Conservation (phyloP, 2,888 invertebrate genomes). For the Diadegma fenestrale region DNA sequence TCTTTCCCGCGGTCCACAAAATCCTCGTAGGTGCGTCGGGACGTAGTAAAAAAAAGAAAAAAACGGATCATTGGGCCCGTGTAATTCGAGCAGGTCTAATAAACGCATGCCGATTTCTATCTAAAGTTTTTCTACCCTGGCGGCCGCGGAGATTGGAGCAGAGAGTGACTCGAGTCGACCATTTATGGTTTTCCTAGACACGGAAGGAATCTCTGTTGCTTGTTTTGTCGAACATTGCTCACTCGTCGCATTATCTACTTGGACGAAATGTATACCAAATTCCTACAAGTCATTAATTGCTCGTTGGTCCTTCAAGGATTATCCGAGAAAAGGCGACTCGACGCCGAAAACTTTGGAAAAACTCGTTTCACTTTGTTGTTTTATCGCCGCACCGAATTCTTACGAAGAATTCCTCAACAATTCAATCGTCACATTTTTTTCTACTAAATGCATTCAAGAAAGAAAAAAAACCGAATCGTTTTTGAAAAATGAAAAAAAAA, state of each 20-base stretch:
- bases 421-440: not conserved
- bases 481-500: not conserved
- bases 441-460: not conserved
- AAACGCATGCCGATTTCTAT: slow-evolving; percentile 64
- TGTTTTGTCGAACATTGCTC: slow-evolving; percentile 38
- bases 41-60: slow-evolving; percentile 2
- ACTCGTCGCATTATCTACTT: slow-evolving; percentile 25
- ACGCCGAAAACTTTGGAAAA: slow-evolving; percentile 1
- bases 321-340: slow-evolving; percentile 1
- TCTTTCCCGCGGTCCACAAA: slow-evolving; percentile 12
- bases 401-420: not conserved
- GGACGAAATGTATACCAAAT: slow-evolving; percentile 28
- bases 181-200: slow-evolving; percentile 40
- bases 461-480: not conserved
- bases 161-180: slow-evolving; percentile 5
- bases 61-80: slow-evolving; percentile 59
- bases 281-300: slow-evolving; percentile 45
- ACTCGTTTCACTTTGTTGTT: slow-evolving; percentile 11
- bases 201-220: slow-evolving; percentile 51
- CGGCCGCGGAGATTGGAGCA: not conserved
- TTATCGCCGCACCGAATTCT: slow-evolving; percentile 6
- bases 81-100: slow-evolving; percentile 64
- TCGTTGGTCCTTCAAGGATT: not conserved
- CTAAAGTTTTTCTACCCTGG: slow-evolving; percentile 11
- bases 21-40: not conserved